Percentiles rank a stretch among this genome's conserved stretches.
phyloP scores from a whole-genome alignment of 2,113 vertebrate species.

The Galemys pyrenaicus region DNA sequence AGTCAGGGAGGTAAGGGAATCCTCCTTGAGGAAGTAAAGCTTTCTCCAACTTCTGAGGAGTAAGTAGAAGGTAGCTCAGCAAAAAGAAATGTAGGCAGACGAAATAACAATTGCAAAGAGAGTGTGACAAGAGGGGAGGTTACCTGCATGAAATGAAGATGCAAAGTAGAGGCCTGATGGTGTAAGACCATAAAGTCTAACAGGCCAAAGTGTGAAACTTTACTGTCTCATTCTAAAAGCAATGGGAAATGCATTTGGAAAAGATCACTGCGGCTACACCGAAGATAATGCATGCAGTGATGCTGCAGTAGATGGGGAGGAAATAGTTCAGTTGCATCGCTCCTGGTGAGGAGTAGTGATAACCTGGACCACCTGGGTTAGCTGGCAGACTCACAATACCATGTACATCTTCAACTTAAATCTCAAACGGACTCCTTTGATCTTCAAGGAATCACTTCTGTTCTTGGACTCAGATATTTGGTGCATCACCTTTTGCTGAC shows the following conservation, averaged over 20 bases:
- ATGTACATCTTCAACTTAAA: neutral
- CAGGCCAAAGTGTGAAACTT: neutral
- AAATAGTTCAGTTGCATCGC: fast-evolving
- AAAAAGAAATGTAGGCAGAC: neutral
- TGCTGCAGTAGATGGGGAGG: neutral
- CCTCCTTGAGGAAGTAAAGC: neutral
- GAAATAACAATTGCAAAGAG: neutral
- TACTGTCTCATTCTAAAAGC: neutral
- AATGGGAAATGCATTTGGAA: neutral
- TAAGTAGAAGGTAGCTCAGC: neutral
- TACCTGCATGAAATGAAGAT: neutral
- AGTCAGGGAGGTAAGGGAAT: neutral
- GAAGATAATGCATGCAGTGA: neutral
- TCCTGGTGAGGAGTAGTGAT: neutral
- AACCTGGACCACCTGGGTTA: fast-evolving
- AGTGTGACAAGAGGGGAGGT: fast-evolving
- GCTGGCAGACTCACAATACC: neutral
- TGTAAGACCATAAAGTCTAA: neutral
- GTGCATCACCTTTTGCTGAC: neutral
- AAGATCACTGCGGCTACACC: neutral
- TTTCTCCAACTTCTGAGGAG: neutral
- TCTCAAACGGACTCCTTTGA: neutral
- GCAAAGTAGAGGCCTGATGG: neutral
- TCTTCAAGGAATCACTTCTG: neutral
- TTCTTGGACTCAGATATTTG: neutral